Base-by-base conservation (phyloP, 2,113 vertebrate genomes). In the Alethe diademata region DNA sequence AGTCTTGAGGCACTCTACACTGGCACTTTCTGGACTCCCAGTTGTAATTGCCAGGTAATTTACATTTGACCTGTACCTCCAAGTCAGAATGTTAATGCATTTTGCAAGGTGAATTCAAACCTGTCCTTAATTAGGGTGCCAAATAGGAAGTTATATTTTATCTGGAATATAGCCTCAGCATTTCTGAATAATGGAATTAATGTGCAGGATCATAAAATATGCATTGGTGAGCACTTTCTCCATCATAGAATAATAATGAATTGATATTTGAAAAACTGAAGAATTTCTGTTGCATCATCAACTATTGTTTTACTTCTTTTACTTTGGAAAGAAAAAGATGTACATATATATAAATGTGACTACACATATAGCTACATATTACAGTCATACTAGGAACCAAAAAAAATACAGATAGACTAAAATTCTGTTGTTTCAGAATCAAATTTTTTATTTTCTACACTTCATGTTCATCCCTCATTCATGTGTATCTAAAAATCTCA, bases 1-100 rank as follows among this genome's bases (percentile, higher is more conserved):
- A 84, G 48, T 95, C 76, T 94, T 47, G 38, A 85, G 74, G 69
- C 73, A 93, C 69, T 92, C 86, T 85, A 90, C 76, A 43, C 29
- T 76, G 58, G 25, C 45, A 50, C 33, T 91, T 93, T 96, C 82
- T 94, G 62, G 83, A 84, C 71, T 93, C 48, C 84, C 62, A 91
- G 57, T 90, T 35, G 61, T 95, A 97, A 97, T 93, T 97, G 72
- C 70, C 48, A 87, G 61, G 79, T 88, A 96, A 97, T 97, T 98
- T 97, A 94, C 94, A 97, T 97, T 94, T 96, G 94, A 97, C 92
- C 94, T 96, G 85, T 93, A 76, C 70, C 90, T 85, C 64, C 45
- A 95, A 95, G 82, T 94, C 76, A 85, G 86, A 95, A 97, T 93
- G 65, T 62, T 95, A 97, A 97, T 97, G 67, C 12, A 6, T 94